These are phyloP conservation scores for Bungarus multicinctus DNA, from an alignment of 2,113 vertebrate genomes.

Conservation along the genomic window DNA sequence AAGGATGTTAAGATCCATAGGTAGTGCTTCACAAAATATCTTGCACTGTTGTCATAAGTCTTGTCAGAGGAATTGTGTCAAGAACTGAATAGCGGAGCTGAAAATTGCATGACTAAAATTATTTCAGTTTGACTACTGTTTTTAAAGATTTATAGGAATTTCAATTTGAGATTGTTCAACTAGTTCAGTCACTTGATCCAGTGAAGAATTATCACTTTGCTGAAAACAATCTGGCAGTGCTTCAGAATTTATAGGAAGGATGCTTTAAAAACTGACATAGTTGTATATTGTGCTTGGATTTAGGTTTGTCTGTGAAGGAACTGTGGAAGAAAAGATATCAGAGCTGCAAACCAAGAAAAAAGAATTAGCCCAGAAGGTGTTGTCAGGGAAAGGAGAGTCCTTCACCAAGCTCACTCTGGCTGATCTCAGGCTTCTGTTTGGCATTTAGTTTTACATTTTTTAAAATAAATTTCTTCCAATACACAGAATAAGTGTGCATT, in stretches of 20 bases:
- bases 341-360: slow-evolving; percentile 89
- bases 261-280: slow-evolving; percentile 2
- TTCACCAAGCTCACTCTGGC: slow-evolving; percentile 86
- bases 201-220: background rate
- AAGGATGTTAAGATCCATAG: slow-evolving; percentile 91
- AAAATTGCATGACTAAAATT: background rate
- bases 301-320: slow-evolving; percentile 91
- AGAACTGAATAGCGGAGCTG: background rate
- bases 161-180: background rate
- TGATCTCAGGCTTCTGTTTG: slow-evolving; percentile 90
- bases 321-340: slow-evolving; percentile 93
- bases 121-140: background rate
- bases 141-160: background rate
- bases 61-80: background rate
- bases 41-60: background rate
- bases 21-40: slow-evolving; percentile 56
- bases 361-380: slow-evolving; percentile 87
- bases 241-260: background rate
- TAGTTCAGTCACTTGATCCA: background rate
- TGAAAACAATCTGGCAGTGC: background rate
- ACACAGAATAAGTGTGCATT: fast-evolving
- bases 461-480: background rate
- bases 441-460: slow-evolving; percentile 54
- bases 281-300: background rate
- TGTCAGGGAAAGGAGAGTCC: slow-evolving; percentile 81